Base-by-base conservation (phyloP, 2,797 vertebrate genomes). In the Discoglossus pictus region DNA sequence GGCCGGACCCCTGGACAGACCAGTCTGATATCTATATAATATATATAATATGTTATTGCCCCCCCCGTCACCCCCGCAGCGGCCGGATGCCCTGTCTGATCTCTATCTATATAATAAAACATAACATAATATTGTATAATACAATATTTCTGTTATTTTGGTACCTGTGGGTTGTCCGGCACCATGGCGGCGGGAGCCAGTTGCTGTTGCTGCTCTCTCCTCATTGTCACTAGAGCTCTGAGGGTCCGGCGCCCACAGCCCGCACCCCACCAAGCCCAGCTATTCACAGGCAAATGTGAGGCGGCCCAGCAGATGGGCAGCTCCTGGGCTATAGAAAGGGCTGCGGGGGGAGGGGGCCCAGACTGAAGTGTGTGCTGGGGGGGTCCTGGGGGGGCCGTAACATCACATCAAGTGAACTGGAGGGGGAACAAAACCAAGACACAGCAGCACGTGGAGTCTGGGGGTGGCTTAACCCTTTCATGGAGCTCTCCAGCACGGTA, bases 211-310 rank as follows among this genome's bases (percentile, higher is more conserved):
- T 75, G 65, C 73, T 68, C 69, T 6, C 75, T 81, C 82, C 76
- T 78, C 54, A 6, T 2, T 47, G 74, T 40, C 7, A 1, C 62
- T 43, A 35, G 16, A 36, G 51, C n/a, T 74, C 65, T 54, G 74
- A 73, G 71, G 56, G 66, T 74, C 47, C 71, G 67, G 73, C 75
- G 68, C 68, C 47, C 74, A 68, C 70, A 56, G 67, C 59, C 75
- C 36, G 23, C 73, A 79, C 75, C 69, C 34, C 34, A 59, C 72
- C 66, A 36, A 70, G 72, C 76, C 78, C 39, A 11, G 58, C 84
- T 83, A 84, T 86, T 87, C 86, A 87, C 79, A 83, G 77, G 76
- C 80, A 84, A 87, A 83, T 78, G 73, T 67, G 78, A 83, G 79
- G 65, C 73, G 71, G 78, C 84, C 86, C 83, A 80, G 80, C 88